Evolutionary conservation across 1,140 invertebrate genomes (phyloP).

Genomic region (Rhysida immarginata): DNA sequence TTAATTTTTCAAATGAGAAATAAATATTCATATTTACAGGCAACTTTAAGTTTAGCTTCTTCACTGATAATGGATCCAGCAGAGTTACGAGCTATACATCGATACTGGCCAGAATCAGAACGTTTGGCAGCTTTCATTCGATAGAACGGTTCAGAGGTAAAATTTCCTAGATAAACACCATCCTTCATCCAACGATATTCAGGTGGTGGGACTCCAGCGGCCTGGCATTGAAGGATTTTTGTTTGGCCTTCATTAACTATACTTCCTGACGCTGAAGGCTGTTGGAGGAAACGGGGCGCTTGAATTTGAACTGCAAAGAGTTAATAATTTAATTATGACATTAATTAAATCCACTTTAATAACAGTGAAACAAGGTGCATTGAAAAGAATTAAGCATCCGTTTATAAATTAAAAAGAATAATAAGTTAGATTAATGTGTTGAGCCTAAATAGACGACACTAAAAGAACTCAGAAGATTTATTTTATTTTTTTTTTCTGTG

Average conservation of each 20-base stretch:
- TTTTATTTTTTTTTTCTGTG: no score
- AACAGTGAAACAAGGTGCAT: no score
- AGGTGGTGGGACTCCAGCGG: conserved; percentile 68
- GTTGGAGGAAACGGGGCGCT: conserved; percentile 64
- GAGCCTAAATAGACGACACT: no score
- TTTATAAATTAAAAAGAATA: no score
- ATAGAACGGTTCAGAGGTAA: conserved; percentile 47
- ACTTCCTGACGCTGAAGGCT: conserved; percentile 62
- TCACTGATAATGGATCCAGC: conserved; percentile 81
- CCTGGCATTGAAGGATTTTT: conserved; percentile 78
- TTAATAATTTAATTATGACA: no score
- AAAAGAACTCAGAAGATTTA: no score
- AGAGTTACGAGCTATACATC: conserved; percentile 75
- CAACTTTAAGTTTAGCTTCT: conserved; percentile 66
- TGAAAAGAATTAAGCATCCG: no score
- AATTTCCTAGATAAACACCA: conserved; percentile 30
- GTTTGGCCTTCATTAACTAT: conserved; percentile 69
- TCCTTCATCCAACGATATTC: conserved; percentile 82
- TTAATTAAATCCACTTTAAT: no score
- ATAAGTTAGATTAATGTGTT: no score
- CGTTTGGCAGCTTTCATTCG: conserved; percentile 59
- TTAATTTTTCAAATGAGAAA: no score
- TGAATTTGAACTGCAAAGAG: conserved; percentile 32
- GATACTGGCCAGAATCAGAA: conserved; percentile 69
- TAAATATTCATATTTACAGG: conserved; percentile 80